Base-by-base conservation (phyloP, 2,113 vertebrate species). In the Gambusia affinis region DNA sequence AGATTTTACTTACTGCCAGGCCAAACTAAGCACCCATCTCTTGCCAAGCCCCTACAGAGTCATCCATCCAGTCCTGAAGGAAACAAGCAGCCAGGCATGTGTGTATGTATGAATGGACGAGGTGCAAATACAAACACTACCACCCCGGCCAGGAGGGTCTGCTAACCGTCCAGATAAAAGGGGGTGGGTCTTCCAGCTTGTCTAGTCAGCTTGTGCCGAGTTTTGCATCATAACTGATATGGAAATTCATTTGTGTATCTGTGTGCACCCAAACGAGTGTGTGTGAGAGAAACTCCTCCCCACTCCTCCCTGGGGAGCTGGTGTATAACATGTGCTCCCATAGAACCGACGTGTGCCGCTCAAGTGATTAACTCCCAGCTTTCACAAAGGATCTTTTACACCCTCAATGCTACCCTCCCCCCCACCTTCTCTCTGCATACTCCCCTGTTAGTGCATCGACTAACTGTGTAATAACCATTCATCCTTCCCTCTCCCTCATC, bases 211-310 rank as follows among this genome's bases (percentile, higher is more conserved):
- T 77, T 76, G 78, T 75, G 72, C 76, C 78, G 74, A 78, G 82
- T 87, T 91, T 91, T 92, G 88, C 91, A 91, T 93, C 90, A 84
- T 91, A 93, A 93, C 91, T 86, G 91, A 92, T 88, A 93, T 91
- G 90, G 85, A 91, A 91, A 93, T 92, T 80, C 79, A 80, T 51
- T 87, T 54, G 80, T 77, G 83, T 86, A 78, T 87, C 68, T 76
- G 74, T 84, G 78, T 81, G 72, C 78, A 79, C 47, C 51, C n/a
- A 57, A 79, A 74, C 70, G 82, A 81, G 80, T 83, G 71, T 74
- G 73, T 85, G 76, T 75, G 68, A 70, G 70, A 80, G 39, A 24
- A 60, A 70, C 86, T 70, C 85, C 33, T 35, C 33, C 33, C 84
- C 63, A 17, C 88, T 73, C 68, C 72, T 78, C 90, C 80, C 87